Percentiles rank a stretch among this genome's conserved stretches.
phyloP scores from a whole-genome alignment of 2,888 invertebrate genomes.

The Ormia ochracea region DNA sequence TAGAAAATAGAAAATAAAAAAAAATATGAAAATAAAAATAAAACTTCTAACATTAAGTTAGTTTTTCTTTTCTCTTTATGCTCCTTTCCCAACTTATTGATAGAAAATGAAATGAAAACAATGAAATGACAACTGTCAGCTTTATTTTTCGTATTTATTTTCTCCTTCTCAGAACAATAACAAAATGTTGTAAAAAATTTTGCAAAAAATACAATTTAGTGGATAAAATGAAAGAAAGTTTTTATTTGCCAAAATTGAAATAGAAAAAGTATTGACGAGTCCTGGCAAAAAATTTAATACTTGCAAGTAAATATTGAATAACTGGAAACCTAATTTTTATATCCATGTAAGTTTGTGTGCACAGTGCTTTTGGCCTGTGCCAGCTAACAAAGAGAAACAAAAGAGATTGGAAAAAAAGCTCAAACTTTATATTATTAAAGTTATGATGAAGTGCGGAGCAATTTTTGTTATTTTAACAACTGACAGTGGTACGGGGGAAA shows the following conservation, averaged over 20 bases:
- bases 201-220: slow-evolving; percentile 10
- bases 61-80: not conserved
- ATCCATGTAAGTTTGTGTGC: not conserved
- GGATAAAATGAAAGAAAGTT: slow-evolving; percentile 46
- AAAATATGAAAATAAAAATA: too few species aligned
- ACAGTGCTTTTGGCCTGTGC: not conserved
- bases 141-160: slow-evolving; percentile 33
- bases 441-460: slow-evolving; percentile 43
- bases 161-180: slow-evolving; percentile 13
- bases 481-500: not conserved
- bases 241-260: slow-evolving; percentile 12
- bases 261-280: not conserved
- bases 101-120: slow-evolving; percentile 64
- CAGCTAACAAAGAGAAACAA: not conserved
- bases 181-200: slow-evolving; percentile 2
- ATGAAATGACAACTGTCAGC: slow-evolving; percentile 63
- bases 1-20: too few species aligned
- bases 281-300: not conserved
- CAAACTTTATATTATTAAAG: slow-evolving; percentile 47
- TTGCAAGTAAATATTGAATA: slow-evolving; percentile 57
- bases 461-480: not conserved
- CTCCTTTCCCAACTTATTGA: slow-evolving; percentile 56
- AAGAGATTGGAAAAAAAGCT: slow-evolving; percentile 9
- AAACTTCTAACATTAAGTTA: slow-evolving; percentile 14
- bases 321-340: slow-evolving; percentile 44